phyloP scores from a whole-genome alignment of 1,140 invertebrate species.

The Drosophila leontia region DNA sequence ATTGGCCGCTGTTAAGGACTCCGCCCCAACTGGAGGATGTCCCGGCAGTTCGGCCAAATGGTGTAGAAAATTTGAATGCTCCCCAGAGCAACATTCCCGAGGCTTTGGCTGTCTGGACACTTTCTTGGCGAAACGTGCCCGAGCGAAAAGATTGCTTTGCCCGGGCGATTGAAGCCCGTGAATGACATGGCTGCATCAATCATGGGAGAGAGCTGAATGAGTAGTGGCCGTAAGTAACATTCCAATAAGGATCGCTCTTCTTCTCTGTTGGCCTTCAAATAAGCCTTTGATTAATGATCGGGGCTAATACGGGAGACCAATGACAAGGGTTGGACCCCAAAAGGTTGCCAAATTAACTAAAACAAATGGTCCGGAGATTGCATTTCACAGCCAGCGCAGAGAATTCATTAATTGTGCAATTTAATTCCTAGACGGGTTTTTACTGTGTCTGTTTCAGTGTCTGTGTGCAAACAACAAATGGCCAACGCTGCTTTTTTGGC shows the following conservation, averaged over 20 bases:
- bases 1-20: conserved; percentile 37
- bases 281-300: conserved; percentile 41
- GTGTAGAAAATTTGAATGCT: conserved; percentile 78
- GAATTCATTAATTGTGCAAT: conserved; percentile 49
- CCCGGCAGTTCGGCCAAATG: conserved; percentile 58
- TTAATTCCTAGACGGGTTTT: conserved; percentile 18
- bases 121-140: conserved; percentile 20
- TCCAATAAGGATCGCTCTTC: conserved; percentile 21
- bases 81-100: conserved; percentile 60
- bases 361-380: conserved; percentile 52
- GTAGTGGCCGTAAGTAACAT: conserved; percentile 30
- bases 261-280: conserved; percentile 10
- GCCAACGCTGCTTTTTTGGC: conserved; percentile 51
- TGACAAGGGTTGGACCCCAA: conserved; percentile 36
- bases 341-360: conserved; percentile 46
- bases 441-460: neutral
- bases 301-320: conserved; percentile 3
- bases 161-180: conserved; percentile 14
- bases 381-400: conserved; percentile 18
- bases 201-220: conserved; percentile 17
- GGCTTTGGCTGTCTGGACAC: conserved; percentile 36
- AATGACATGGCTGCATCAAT: conserved; percentile 63
- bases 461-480: conserved; percentile 50
- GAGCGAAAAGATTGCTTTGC: neutral
- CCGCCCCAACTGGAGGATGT: neutral